A percentile compares a stretch with the other conserved stretches of the same genome.
These are phyloP conservation scores for Drosophila equinoxialis DNA, from an alignment of 1,140 invertebrate genomes.

Conservation along the genomic window DNA sequence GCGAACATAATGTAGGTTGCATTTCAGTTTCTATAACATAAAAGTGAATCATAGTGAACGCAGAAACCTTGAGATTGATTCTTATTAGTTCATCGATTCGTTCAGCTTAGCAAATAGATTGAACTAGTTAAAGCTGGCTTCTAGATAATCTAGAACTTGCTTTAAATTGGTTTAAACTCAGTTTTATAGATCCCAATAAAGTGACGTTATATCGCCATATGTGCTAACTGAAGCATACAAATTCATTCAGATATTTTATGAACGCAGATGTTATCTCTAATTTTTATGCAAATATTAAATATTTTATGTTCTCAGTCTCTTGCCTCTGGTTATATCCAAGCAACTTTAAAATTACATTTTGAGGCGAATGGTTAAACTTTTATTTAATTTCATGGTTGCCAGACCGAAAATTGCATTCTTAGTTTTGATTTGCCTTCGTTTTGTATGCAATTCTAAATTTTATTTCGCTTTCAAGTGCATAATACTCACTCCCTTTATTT, in stretches of 20 bases:
- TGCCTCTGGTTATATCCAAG: not conserved
- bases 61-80: no score
- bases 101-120: no score
- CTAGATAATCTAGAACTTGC: not conserved
- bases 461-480: conserved; percentile 25
- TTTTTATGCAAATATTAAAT: conserved; percentile 5
- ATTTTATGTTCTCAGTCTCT: not conserved
- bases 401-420: conserved; percentile 22
- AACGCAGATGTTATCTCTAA: not conserved
- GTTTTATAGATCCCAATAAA: not conserved
- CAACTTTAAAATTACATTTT: conserved; percentile 21
- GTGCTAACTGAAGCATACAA: not conserved
- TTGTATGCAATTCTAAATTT: conserved; percentile 26
- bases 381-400: conserved; percentile 25
- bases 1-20: no score
- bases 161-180: not conserved
- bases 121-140: not conserved
- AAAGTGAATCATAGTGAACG: no score
- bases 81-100: no score
- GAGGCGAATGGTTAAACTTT: conserved; percentile 20
- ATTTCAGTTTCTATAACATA: no score
- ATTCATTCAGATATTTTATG: not conserved
- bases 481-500: conserved; percentile 3
- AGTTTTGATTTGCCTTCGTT: conserved; percentile 11
- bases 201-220: no score